These are phyloP conservation scores for Deilephila elpenor DNA, from an alignment of 2,888 invertebrate genomes.

Conservation along the genomic window DNA sequence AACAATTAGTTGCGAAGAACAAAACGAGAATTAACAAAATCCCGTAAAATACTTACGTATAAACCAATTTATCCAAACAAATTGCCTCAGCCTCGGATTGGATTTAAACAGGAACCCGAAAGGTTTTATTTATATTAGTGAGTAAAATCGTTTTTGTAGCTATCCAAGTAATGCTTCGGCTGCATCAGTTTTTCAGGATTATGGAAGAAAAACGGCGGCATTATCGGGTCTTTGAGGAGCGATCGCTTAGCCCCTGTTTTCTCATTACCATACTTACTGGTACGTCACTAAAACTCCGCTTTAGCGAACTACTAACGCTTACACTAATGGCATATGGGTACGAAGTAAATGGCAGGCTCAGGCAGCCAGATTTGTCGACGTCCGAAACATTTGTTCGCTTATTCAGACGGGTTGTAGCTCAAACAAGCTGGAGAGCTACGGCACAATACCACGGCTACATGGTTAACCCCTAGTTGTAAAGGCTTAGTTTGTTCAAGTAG, in stretches of 20 bases:
- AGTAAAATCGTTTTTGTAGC: conserved; percentile 62
- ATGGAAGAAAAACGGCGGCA: conserved; percentile 77
- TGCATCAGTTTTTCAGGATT: conserved; percentile 79
- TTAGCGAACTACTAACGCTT: conserved; percentile 27
- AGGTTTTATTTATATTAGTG: conserved; percentile 69
- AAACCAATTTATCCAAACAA: conserved; percentile 33
- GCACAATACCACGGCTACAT: neutral
- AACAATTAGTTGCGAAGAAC: conserved; percentile 13
- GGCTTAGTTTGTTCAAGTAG: neutral
- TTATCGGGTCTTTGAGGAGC: conserved; percentile 77
- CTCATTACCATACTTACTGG: conserved; percentile 70
- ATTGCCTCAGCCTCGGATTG: conserved; percentile 48
- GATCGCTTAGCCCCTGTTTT: conserved; percentile 69
- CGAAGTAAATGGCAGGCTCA: conserved; percentile 31
- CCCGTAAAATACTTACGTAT: conserved; percentile 27
- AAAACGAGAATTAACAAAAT: conserved; percentile 8
- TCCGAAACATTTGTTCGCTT: conserved; percentile 14
- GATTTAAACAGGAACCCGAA: conserved; percentile 61
- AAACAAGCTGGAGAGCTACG: neutral
- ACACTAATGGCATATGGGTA: conserved; percentile 27
- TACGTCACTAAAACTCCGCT: conserved; percentile 22
- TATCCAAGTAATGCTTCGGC: conserved; percentile 59
- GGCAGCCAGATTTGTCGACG: conserved; percentile 13
- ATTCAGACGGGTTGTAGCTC: neutral
- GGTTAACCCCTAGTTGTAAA: neutral